Conservation (phyloP, 2,888 invertebrate species). For the Philereme transversata region DNA sequence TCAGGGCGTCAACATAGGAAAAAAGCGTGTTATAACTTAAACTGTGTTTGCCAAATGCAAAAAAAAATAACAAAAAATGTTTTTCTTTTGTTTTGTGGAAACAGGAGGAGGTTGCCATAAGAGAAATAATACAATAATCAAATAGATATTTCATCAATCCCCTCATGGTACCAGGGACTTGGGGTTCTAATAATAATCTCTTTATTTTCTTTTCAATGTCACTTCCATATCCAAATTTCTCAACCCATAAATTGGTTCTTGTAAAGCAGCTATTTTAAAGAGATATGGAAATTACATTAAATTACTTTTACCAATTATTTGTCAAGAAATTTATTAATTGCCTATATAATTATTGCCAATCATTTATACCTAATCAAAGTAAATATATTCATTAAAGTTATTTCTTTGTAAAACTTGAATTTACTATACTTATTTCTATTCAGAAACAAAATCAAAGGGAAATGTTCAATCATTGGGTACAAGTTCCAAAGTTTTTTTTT, state of each 20-base stretch:
- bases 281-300: constrained; percentile 62
- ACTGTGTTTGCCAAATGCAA: constrained; percentile 34
- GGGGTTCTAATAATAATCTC: constrained; percentile 40
- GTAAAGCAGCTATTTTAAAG: not conserved
- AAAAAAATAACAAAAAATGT: constrained; percentile 52
- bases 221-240: constrained; percentile 57
- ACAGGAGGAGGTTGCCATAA: constrained; percentile 79
- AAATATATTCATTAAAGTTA: constrained; percentile 4
- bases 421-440: constrained; percentile 3
- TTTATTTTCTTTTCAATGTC: constrained; percentile 50
- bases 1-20: constrained; percentile 76
- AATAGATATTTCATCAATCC: constrained; percentile 58
- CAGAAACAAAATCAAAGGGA: constrained; percentile 17
- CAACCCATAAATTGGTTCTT: not conserved
- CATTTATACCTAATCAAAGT: constrained; percentile 6
- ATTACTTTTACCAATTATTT: not conserved
- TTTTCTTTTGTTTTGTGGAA: constrained; percentile 65
- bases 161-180: constrained; percentile 68
- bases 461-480: not conserved
- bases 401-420: constrained; percentile 2
- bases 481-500: too few relatives aligned
- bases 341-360: constrained; percentile 8
- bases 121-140: constrained; percentile 53
- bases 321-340: not conserved
- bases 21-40: constrained; percentile 54